phyloP scores from a whole-genome alignment of 2,113 vertebrate genomes.

The Callipepla squamata region DNA sequence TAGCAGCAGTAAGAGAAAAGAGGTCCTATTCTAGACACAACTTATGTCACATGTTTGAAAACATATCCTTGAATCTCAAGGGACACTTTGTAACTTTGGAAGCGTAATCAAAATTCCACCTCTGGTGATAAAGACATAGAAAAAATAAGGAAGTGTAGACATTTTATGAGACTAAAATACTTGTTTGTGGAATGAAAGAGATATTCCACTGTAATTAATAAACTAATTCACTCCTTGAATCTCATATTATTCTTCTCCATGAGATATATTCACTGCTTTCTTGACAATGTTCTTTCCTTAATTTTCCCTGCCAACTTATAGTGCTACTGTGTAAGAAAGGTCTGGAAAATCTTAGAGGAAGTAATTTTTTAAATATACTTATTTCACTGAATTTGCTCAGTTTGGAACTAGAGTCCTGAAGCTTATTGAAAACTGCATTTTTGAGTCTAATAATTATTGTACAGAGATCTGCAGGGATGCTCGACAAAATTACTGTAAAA shows the following conservation, averaged over 20 bases:
- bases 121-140: background rate
- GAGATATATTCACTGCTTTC: background rate
- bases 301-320: background rate
- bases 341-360: background rate
- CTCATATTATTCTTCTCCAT: background rate
- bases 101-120: background rate
- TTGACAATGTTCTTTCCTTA: background rate
- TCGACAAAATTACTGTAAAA: background rate
- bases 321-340: background rate
- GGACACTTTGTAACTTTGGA: background rate
- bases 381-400: background rate
- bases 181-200: background rate
- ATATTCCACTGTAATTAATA: background rate
- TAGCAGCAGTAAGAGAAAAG: background rate
- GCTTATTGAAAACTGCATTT: background rate
- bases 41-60: background rate
- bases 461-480: background rate
- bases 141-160: background rate
- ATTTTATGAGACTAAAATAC: background rate
- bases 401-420: background rate
- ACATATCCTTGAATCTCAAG: background rate
- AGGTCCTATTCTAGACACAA: background rate
- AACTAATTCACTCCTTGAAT: background rate
- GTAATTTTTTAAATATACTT: background rate
- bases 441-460: background rate